phyloP scores from a whole-genome alignment of 2,797 vertebrate genomes.

The Dallia pectoralis region DNA sequence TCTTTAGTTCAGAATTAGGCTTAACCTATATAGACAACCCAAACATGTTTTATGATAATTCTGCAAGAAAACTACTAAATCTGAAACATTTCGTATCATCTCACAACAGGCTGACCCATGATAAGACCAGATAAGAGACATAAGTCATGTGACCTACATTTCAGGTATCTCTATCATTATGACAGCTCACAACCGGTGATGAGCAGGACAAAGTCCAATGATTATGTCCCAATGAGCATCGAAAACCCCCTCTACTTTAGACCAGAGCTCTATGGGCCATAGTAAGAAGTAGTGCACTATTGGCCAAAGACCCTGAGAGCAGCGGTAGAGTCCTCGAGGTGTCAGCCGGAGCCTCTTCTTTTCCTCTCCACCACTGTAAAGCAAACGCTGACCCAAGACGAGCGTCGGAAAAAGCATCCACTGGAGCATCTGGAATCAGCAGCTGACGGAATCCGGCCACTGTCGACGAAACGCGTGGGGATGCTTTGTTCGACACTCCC shows the following conservation, averaged over 20 bases:
- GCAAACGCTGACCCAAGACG: background rate
- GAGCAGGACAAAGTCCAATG: background rate
- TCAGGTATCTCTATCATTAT: background rate
- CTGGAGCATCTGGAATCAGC: background rate
- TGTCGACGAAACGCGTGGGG: background rate
- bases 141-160: background rate
- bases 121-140: background rate
- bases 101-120: background rate
- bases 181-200: background rate
- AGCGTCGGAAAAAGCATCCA: background rate
- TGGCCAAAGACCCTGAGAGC: background rate
- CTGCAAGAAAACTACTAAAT: background rate
- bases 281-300: too few relatives aligned
- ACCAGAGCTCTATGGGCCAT: too few relatives aligned
- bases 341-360: background rate
- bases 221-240: too few relatives aligned
- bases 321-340: background rate
- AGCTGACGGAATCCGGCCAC: background rate
- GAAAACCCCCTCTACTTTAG: too few relatives aligned
- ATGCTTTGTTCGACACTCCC: background rate
- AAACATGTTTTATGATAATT: too few relatives aligned
- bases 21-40: too few relatives aligned
- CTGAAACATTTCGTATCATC: background rate
- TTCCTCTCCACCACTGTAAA: slow-evolving; percentile 24
- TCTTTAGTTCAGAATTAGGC: too few relatives aligned